Conservation (phyloP, 2,113 vertebrate species). For the Terrapene triunguis region DNA sequence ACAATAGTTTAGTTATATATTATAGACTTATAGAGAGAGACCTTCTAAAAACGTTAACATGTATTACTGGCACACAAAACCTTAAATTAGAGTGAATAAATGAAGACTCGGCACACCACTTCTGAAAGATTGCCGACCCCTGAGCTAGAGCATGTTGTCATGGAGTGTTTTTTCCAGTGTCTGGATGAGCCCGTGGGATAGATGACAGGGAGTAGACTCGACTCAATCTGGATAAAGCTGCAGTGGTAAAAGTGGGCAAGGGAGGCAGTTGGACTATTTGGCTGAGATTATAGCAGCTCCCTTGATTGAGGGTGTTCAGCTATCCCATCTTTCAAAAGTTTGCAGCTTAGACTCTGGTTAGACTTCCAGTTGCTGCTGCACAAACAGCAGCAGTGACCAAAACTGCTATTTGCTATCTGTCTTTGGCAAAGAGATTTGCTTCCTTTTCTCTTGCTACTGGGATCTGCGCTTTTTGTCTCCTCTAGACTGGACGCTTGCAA, state of each 20-base stretch:
- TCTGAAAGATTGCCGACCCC: too few relatives aligned
- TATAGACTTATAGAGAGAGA: too few relatives aligned
- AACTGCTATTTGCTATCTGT: neutral
- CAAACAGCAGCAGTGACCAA: neutral
- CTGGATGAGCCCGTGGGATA: rapidly evolving
- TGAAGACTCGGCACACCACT: too few relatives aligned
- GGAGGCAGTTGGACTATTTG: neutral
- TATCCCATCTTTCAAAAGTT: neutral
- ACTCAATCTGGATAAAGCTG: neutral
- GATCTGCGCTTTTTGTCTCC: neutral
- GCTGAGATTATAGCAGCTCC: neutral
- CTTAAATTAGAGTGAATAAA: too few relatives aligned
- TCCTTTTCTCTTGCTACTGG: neutral
- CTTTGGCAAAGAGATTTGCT: neutral
- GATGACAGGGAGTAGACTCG: rapidly evolving
- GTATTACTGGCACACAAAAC: too few relatives aligned
- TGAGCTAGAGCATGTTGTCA: rapidly evolving
- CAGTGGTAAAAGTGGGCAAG: neutral
- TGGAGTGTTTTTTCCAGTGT: neutral
- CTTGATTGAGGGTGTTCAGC: neutral
- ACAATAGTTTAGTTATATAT: too few relatives aligned
- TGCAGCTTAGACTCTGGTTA: neutral
- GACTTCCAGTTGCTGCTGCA: neutral
- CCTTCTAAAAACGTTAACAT: too few relatives aligned
- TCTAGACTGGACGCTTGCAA: neutral